Conservation (phyloP, 2,888 invertebrate species). For the Proisotoma minuta region DNA sequence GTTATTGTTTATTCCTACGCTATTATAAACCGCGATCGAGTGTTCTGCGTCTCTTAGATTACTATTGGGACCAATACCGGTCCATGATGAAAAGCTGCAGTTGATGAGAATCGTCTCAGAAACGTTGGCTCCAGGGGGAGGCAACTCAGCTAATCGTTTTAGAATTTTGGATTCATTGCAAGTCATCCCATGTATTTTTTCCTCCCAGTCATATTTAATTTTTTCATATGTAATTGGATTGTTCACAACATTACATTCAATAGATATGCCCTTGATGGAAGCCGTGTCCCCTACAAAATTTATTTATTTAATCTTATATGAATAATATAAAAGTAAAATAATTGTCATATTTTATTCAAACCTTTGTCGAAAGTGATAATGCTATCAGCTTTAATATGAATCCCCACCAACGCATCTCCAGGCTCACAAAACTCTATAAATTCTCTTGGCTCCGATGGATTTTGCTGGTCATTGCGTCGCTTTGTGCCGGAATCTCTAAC, state of each 20-base stretch:
- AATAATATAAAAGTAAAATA: neutral
- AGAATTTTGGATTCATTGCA: neutral
- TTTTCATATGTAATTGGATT: slow-evolving; percentile 7
- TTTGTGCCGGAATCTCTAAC: neutral
- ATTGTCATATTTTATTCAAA: neutral
- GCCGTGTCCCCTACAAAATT: neutral
- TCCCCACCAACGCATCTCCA: neutral
- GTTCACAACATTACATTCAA: slow-evolving; percentile 7
- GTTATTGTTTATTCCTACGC: neutral
- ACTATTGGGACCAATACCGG: slow-evolving; percentile 6
- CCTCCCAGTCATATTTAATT: slow-evolving; percentile 17
- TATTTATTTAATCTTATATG: neutral
- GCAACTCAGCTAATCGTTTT: neutral
- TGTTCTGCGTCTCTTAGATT: neutral
- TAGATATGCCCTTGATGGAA: neutral
- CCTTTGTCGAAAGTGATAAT: slow-evolving; percentile 5
- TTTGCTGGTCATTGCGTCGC: neutral
- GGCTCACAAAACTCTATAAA: slow-evolving; percentile 1
- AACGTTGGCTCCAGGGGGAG: neutral
- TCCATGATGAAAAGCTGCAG: neutral
- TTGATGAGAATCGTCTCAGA: neutral
- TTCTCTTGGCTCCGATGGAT: neutral
- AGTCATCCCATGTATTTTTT: neutral
- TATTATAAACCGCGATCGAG: neutral
- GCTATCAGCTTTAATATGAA: neutral